A percentile compares a stretch with the other conserved stretches of the same genome.
Evolutionary conservation across 92 coral and sea anemone genomes (phyloP).

Genomic region (Palythoa caribaeorum): DNA sequence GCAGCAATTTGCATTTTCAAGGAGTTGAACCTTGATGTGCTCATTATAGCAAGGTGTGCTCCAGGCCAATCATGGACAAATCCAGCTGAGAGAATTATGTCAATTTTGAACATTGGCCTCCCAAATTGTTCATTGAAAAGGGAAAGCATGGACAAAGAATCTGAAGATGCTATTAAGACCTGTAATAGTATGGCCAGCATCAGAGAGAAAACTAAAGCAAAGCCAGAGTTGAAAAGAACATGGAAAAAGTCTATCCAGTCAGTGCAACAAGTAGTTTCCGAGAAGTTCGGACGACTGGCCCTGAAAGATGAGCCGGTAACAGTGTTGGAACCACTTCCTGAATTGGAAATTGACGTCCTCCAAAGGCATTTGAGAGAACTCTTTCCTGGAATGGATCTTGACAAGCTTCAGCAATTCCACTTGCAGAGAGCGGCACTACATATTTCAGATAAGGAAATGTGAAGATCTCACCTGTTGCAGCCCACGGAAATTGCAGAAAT

Average conservation of each 20-base stretch:
- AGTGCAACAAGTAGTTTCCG: slow-evolving; percentile 43
- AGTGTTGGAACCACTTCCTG: slow-evolving; percentile 35
- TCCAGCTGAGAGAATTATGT: slow-evolving; percentile 69
- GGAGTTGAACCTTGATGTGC: slow-evolving; percentile 54
- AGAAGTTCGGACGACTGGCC: slow-evolving; percentile 51
- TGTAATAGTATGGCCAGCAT: slow-evolving; percentile 49
- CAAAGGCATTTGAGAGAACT: slow-evolving; percentile 39
- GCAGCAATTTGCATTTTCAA: slow-evolving; percentile 41
- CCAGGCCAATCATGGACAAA: slow-evolving; percentile 60
- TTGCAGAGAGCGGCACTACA: slow-evolving; percentile 62
- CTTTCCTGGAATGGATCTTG: slow-evolving; percentile 55
- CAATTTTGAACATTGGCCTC: slow-evolving; percentile 62
- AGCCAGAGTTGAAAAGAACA: slow-evolving; percentile 47
- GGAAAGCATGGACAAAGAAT: slow-evolving; percentile 42
- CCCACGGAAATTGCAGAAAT: slow-evolving; percentile 47
- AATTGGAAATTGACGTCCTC: slow-evolving; percentile 37
- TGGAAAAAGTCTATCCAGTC: slow-evolving; percentile 45
- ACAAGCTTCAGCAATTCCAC: slow-evolving; percentile 54
- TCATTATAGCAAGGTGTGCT: slow-evolving; percentile 54
- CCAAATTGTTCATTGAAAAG: slow-evolving; percentile 53
- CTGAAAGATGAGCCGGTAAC: slow-evolving; percentile 54
- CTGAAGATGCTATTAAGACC: slow-evolving; percentile 52
- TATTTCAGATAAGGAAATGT: slow-evolving; percentile 62
- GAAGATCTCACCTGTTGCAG: slow-evolving; percentile 46
- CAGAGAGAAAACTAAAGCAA: slow-evolving; percentile 50